Evolutionary conservation across 2,888 invertebrate species (phyloP).

Genomic region (Torymus aiolomorphi): DNA sequence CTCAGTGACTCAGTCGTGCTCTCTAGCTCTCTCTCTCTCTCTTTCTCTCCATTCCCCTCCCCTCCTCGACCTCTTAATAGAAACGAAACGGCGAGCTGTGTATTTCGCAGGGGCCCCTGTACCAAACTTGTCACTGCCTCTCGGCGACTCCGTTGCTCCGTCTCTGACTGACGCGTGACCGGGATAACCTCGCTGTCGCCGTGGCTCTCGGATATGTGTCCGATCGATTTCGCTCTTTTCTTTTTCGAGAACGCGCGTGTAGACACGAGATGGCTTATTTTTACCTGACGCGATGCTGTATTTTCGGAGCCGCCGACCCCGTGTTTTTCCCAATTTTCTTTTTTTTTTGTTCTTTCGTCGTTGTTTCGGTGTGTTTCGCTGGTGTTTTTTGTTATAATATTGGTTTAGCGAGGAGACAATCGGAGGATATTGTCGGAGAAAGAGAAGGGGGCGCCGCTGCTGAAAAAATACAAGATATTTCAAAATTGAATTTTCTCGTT

Average conservation of each 20-base stretch:
- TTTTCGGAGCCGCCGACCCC: slow-evolving; percentile 30
- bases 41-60: slow-evolving; percentile 31
- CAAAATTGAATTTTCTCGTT: slow-evolving; percentile 39
- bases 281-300: slow-evolving; percentile 43
- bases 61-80: slow-evolving; percentile 65
- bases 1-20: slow-evolving; percentile 62
- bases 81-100: slow-evolving; percentile 59
- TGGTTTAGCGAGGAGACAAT: slow-evolving; percentile 1
- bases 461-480: slow-evolving; percentile 25
- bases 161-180: slow-evolving; percentile 64
- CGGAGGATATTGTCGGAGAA: not conserved
- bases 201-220: slow-evolving; percentile 29
- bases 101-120: slow-evolving; percentile 58
- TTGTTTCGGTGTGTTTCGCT: not conserved
- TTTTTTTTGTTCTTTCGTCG: not conserved
- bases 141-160: slow-evolving; percentile 31
- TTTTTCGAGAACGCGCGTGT: not conserved
- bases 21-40: slow-evolving; percentile 47
- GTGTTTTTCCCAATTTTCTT: slow-evolving; percentile 9
- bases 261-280: slow-evolving; percentile 42
- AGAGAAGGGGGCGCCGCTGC: not conserved
- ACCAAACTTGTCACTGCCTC: slow-evolving; percentile 58
- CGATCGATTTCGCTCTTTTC: slow-evolving; percentile 56
- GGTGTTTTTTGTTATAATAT: slow-evolving; percentile 6
- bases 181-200: slow-evolving; percentile 60